Evolutionary conservation across 2,113 vertebrate genomes (phyloP), one percentile per base, ranked within the genome.

Genomic region (Pungitius pungitius): DNA sequence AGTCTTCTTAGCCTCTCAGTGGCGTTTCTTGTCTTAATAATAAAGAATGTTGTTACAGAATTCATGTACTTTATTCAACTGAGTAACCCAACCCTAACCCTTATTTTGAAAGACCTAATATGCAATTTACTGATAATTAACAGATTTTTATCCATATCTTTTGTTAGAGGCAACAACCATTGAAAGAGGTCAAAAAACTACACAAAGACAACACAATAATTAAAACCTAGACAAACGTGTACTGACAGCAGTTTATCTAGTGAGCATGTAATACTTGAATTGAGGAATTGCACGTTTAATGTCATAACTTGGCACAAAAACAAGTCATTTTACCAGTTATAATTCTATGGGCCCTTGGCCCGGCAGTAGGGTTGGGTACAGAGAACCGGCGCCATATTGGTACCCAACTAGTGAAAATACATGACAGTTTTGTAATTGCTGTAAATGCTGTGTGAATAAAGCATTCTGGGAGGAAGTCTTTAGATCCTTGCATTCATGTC

Each of bases 21-120:
- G 60, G 49, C 66, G 68, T 83, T 83, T 82, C 75, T 71, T 71
- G 62, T 84, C 51, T 92, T 69, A 89, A 89, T 90, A 90, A 91
- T 90, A 82, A 63, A 92, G 49, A 55, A 13, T 37, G 40, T 35
- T 61, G 18, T 51, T 13, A 58, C 37, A 42, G 30, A 85, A 85
- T 81, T 35, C 17, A n/a, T 27, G 35, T 4, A 26, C 49, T 66
- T 62, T 49, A 24, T 72, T 65, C 67, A 61, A 2, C 11, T 30
- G 20, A 59, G 6, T 51, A 27, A 43, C 27, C 1, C 40, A 10
- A 20, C 47, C 33, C 24, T 61, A 37, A n/a, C 1, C n/a, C n/a
- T n/a, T n/a, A 47, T 42, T 43, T 54, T 20, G 7, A 59, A 6
- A 4, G 5, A 33, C 49, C 24, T 60, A 35, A 14, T 11, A 61